A percentile compares a stretch with the other conserved stretches of the same genome.
phyloP scores from a whole-genome alignment of 2,888 invertebrate genomes.

The Eupeodes luniger region DNA sequence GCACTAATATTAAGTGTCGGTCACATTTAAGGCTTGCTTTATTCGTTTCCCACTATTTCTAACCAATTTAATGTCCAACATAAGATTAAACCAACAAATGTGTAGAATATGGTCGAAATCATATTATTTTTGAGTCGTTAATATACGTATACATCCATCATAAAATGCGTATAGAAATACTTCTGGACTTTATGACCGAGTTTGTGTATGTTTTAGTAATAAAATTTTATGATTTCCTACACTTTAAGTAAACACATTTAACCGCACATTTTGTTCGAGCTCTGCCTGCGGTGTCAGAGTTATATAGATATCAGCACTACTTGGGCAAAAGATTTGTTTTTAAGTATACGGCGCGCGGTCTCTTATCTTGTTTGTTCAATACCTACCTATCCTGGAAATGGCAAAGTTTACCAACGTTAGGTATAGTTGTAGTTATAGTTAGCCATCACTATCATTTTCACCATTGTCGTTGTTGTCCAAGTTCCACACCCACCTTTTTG shows the following conservation, averaged over 20 bases:
- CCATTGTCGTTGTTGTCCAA: background rate
- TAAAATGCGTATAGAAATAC: no score
- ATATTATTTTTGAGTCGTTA: no score
- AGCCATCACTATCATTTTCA: background rate
- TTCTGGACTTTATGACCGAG: no score
- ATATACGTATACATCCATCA: no score
- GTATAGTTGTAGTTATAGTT: background rate
- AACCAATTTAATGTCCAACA: no score
- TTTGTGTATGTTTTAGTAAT: background rate
- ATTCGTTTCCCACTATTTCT: no score
- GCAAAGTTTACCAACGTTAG: slow-evolving; percentile 45
- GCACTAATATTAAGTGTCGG: no score
- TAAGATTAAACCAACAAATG: no score
- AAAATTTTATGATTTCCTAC: slow-evolving; percentile 26
- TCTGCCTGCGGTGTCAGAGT: background rate
- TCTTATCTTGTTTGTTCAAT: slow-evolving; percentile 74
- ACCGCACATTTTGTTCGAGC: background rate
- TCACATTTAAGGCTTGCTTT: no score
- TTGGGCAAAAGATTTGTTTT: slow-evolving; percentile 37
- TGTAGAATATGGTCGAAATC: no score
- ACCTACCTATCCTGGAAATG: slow-evolving; percentile 47
- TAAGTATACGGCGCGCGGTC: slow-evolving; percentile 16
- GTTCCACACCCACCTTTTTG: background rate
- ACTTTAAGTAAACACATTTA: slow-evolving; percentile 40
- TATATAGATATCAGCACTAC: background rate